These are phyloP conservation scores for Asteroscopus sphinx DNA, from an alignment of 2,888 invertebrate species.

Conservation along the genomic window DNA sequence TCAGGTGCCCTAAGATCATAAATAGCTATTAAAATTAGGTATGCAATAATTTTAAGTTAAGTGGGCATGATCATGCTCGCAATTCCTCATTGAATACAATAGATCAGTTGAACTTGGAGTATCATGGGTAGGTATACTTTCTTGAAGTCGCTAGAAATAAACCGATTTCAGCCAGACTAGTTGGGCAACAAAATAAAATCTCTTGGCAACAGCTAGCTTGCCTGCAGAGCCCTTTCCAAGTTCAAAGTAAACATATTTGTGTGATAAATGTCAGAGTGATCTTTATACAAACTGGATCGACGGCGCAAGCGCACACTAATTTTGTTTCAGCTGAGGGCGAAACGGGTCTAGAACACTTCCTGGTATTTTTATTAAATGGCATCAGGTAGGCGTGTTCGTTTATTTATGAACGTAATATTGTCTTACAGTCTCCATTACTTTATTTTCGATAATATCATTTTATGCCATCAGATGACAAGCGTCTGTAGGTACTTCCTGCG, in stretches of 20 bases:
- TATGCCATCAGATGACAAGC: constrained; percentile 34
- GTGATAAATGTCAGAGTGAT: constrained; percentile 85
- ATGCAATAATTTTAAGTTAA: constrained; percentile 21
- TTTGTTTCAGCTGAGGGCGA: constrained; percentile 81
- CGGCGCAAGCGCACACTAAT: constrained; percentile 63
- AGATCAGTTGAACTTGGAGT: constrained; percentile 25
- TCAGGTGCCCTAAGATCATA: constrained; percentile 10
- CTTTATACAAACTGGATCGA: constrained; percentile 82
- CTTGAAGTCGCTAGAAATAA: not conserved
- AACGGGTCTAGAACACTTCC: constrained; percentile 83
- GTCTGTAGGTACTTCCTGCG: constrained; percentile 22
- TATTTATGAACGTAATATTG: constrained; percentile 51
- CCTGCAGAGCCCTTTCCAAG: constrained; percentile 44
- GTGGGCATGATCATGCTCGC: constrained; percentile 17
- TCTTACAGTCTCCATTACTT: constrained; percentile 40
- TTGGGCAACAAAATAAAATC: constrained; percentile 9
- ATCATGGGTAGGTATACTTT: not conserved
- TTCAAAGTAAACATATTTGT: constrained; percentile 53
- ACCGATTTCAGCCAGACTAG: constrained; percentile 15
- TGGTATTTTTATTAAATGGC: constrained; percentile 68
- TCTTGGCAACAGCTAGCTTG: constrained; percentile 17
- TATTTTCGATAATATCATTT: constrained; percentile 44
- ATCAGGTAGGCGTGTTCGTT: constrained; percentile 57
- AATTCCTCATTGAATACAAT: constrained; percentile 29
- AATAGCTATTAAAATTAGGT: constrained; percentile 3